A percentile compares a stretch with the other conserved stretches of the same genome.
phyloP scores from a whole-genome alignment of 2,113 vertebrate species.

The Nannospalax galili region DNA sequence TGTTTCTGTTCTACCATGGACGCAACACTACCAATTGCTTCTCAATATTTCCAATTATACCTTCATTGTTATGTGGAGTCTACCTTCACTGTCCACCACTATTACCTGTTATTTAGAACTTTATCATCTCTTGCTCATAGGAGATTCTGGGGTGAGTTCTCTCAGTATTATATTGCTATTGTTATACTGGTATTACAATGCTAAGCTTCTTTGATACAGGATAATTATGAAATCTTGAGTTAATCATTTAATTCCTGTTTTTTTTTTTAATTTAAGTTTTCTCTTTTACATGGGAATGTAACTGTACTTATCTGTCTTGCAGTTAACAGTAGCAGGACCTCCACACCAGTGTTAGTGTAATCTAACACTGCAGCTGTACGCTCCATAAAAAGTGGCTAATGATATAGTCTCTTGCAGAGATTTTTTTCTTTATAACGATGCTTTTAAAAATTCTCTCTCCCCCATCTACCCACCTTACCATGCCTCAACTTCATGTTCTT shows the following conservation, averaged over 20 bases:
- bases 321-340: neutral
- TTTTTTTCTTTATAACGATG: too few relatives aligned
- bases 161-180: too few relatives aligned
- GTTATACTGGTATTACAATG: neutral
- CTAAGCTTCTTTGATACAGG: neutral
- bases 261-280: neutral
- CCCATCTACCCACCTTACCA: too few relatives aligned
- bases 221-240: neutral
- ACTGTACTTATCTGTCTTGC: neutral
- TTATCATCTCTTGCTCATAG: neutral
- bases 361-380: neutral
- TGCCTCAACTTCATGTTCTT: too few relatives aligned
- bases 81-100: neutral
- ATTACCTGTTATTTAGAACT: neutral
- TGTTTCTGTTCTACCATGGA: neutral
- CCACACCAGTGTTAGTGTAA: too few relatives aligned
- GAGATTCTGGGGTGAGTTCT: rapidly evolving
- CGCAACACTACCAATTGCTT: neutral
- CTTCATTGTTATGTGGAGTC: neutral
- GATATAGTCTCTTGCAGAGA: too few relatives aligned
- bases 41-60: neutral
- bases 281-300: neutral
- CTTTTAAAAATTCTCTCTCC: too few relatives aligned
- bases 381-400: neutral
- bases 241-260: neutral